These are phyloP conservation scores for Pseudochirops corinnae DNA, from an alignment of 2,797 vertebrate genomes.

Conservation along the genomic window DNA sequence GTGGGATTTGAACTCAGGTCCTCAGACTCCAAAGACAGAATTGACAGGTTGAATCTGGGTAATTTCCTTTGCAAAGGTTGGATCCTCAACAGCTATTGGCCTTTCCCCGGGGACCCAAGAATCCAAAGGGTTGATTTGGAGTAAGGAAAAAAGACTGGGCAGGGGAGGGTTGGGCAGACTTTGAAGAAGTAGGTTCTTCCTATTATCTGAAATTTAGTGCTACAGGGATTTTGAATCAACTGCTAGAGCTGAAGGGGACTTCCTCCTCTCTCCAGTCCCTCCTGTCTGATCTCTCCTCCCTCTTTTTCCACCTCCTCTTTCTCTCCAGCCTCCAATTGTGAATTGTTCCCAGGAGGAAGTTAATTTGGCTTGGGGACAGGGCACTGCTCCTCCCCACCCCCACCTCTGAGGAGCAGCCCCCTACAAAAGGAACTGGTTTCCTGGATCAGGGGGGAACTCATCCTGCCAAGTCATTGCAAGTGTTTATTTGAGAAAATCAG, in stretches of 20 bases:
- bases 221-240: neutral
- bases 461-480: conserved; percentile 40
- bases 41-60: neutral
- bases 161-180: neutral
- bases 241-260: neutral
- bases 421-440: conserved; percentile 29
- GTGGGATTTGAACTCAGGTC: neutral
- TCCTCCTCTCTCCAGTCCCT: neutral
- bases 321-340: neutral
- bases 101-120: neutral
- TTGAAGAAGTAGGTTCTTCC: neutral
- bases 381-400: conserved; percentile 5
- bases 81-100: neutral
- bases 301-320: neutral
- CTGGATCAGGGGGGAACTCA: neutral
- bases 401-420: neutral
- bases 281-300: neutral
- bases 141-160: neutral
- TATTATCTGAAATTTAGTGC: neutral
- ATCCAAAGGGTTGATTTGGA: neutral
- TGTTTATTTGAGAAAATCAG: conserved; percentile 66
- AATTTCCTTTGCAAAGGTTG: neutral
- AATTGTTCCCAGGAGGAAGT: neutral
- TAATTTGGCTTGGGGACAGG: neutral
- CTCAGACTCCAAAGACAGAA: neutral